Base-by-base conservation (phyloP, 1,140 invertebrate genomes). In the Rhagoletis zephyria region DNA sequence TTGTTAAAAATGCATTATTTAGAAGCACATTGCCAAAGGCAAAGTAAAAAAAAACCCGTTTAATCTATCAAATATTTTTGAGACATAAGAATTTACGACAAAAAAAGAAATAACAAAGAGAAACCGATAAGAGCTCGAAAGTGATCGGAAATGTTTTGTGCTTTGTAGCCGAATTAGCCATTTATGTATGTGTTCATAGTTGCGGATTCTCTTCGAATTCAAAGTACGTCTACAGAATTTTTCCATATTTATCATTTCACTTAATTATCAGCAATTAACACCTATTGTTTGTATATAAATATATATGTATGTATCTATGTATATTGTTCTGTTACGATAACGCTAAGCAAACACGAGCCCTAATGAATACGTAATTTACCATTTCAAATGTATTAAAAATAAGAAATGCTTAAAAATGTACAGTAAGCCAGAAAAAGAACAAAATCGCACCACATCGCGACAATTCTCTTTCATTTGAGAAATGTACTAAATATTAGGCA, bases 251-350 rank as follows among this genome's bases (percentile, higher is more conserved):
- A 74, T 1, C 42, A 74, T 45, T 74, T 74, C 42, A 48, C 40
- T 74, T 4, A 74, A 74, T 74, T 74, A 74, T 74, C 42, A 74
- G 67, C 67, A 74, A 74, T 74, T 74, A 74, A 14, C 67, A 48
- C 42, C 42, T 16, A 16, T 42, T 74, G 42, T 45, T 12, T 70
- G 6, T 67, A n/a, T 67, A 1, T 67, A 30, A 30, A 19, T 30
- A 30, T 67, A 4, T 67, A 4, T 63, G 30, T 63, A 14, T 63
- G 4, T 16, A 14, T 63, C n/a, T 10, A 6, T 67, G 40, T 9
- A 7, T 67, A 6, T 45, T 70, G 40, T 70, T 70, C 2, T 56
- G 51, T 70, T 70, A 70, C 45, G 9, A 16, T 0, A 70, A 70
- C 10, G 40, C 45, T 42, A 45, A 45, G 67, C 14, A 45, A 45